Conservation (phyloP, 2,113 vertebrate species). For the Siphamia tubifer region DNA sequence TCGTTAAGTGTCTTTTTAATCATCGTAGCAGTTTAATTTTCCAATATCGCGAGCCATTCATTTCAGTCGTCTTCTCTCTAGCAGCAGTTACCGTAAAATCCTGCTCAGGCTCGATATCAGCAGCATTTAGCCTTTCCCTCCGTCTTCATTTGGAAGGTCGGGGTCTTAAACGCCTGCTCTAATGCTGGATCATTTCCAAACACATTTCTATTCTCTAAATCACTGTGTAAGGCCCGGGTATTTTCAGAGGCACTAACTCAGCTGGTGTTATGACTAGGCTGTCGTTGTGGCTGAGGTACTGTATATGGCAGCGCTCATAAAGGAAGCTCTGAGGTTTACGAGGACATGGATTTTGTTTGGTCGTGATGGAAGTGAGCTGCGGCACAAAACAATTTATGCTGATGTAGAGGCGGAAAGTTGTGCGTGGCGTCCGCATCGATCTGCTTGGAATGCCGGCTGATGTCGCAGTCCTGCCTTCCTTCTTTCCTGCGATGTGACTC, state of each 20-base stretch:
- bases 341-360: conserved; percentile 20
- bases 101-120: neutral
- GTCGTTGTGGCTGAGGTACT: conserved; percentile 6
- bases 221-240: neutral
- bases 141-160: conserved; percentile 32
- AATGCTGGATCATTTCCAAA: conserved; percentile 21
- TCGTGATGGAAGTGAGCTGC: conserved; percentile 1
- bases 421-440: neutral
- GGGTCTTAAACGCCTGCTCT: conserved; percentile 2
- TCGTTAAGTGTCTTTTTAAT: conserved; percentile 23
- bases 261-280: conserved; percentile 1
- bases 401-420: neutral
- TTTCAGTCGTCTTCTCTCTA: neutral
- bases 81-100: conserved; percentile 2
- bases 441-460: neutral
- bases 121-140: neutral
- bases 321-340: conserved; percentile 23
- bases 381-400: conserved; percentile 12
- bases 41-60: neutral
- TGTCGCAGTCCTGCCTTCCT: neutral
- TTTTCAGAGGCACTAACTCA: conserved; percentile 31
- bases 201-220: conserved; percentile 36
- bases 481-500: neutral
- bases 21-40: neutral
- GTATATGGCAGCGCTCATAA: conserved; percentile 17